These are phyloP conservation scores for Hyla sarda DNA, from an alignment of 2,113 vertebrate genomes.

Conservation along the genomic window DNA sequence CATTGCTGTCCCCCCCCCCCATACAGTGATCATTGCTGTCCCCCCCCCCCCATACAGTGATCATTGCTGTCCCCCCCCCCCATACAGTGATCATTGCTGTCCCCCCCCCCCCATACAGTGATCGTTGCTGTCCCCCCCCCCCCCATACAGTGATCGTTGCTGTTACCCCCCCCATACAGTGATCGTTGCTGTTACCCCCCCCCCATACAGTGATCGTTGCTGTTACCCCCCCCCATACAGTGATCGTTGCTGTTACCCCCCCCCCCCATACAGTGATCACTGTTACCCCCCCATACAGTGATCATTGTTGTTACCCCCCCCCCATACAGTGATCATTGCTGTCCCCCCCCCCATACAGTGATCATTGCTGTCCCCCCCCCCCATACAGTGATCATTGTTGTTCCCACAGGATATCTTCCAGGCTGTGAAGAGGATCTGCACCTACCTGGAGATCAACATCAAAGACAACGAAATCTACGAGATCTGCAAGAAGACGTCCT, in stretches of 20 bases:
- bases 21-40: not conserved
- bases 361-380: not conserved
- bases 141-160: not conserved
- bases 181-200: not conserved
- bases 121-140: conserved; percentile 1
- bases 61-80: conserved; percentile 3
- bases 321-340: not conserved
- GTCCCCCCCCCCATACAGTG: not conserved
- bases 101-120: no score
- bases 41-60: no score
- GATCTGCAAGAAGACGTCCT: conserved; percentile 69
- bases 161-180: no score
- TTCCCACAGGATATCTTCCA: conserved; percentile 68
- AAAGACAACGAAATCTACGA: conserved; percentile 65
- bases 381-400: not conserved
- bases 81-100: not conserved
- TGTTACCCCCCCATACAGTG: no score
- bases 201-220: no score
- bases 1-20: conserved; percentile 5
- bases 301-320: no score
- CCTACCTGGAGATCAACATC: conserved; percentile 65
- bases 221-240: no score
- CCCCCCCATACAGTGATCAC: no score
- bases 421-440: conserved; percentile 66
- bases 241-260: no score